Percentiles rank a stretch among this genome's conserved stretches.
These are phyloP conservation scores for Cryptus armator DNA, from an alignment of 2,888 invertebrate genomes.

Conservation along the genomic window DNA sequence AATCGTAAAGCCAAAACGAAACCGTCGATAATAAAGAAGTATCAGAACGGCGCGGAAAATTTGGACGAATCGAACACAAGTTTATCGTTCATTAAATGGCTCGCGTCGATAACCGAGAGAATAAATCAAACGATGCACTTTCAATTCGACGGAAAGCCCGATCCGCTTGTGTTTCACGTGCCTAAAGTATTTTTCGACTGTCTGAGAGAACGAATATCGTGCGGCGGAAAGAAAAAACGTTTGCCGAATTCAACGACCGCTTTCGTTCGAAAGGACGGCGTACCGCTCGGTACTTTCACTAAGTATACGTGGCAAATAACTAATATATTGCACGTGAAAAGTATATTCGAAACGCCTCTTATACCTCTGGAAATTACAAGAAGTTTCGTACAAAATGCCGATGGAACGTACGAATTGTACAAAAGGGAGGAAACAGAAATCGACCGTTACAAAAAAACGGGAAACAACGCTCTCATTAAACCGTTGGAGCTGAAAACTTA, in stretches of 20 bases:
- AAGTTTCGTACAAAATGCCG: constrained; percentile 88
- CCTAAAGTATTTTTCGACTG: constrained; percentile 91
- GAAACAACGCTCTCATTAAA: constrained; percentile 85
- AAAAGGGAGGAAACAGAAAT: constrained; percentile 84
- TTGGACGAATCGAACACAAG: constrained; percentile 82
- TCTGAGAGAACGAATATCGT: constrained; percentile 90
- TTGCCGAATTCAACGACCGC: constrained; percentile 89
- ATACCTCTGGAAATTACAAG: constrained; percentile 88
- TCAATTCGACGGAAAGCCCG: constrained; percentile 89
- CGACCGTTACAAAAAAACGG: constrained; percentile 83
- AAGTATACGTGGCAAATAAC: constrained; percentile 91
- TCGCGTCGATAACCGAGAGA: constrained; percentile 91
- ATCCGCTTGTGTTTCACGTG: constrained; percentile 90
- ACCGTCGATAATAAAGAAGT: constrained; percentile 79
- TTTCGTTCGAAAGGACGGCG: constrained; percentile 87
- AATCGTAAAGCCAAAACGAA: constrained; percentile 80
- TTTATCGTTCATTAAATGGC: constrained; percentile 89
- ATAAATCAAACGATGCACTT: constrained; percentile 92
- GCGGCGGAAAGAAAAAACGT: constrained; percentile 88
- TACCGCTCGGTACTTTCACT: constrained; percentile 89
- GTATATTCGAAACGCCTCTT: constrained; percentile 90
- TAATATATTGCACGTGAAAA: constrained; percentile 90
- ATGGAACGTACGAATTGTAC: constrained; percentile 87
- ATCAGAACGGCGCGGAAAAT: constrained; percentile 78
- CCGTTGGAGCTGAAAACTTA: constrained; percentile 88